Conservation (phyloP, 2,797 vertebrate species). For the Aldrovandia affinis region DNA sequence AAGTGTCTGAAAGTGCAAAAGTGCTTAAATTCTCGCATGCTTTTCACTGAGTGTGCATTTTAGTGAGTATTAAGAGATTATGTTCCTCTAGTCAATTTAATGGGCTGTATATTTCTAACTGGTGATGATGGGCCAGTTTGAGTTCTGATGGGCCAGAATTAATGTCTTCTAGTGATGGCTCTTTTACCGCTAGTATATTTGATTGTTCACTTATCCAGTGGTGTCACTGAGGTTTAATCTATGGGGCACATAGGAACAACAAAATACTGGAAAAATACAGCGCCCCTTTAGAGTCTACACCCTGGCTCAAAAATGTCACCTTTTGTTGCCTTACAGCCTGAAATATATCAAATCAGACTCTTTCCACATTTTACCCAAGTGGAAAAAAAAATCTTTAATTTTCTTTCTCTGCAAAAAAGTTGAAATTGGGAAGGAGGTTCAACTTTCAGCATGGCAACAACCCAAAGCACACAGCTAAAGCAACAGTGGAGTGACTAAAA, state of each 20-base stretch:
- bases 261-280: neutral
- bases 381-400: too few relatives aligned
- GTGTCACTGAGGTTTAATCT: neutral
- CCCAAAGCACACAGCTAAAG: too few relatives aligned
- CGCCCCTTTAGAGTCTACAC: too few relatives aligned
- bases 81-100: neutral
- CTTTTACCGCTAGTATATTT: neutral
- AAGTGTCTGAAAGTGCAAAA: neutral
- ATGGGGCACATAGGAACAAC: neutral
- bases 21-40: neutral
- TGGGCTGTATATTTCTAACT: neutral
- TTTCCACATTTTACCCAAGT: too few relatives aligned
- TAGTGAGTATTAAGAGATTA: neutral
- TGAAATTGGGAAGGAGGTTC: too few relatives aligned
- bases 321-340: too few relatives aligned
- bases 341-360: too few relatives aligned
- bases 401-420: too few relatives aligned
- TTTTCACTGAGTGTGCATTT: conserved; percentile 11
- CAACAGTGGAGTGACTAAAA: too few relatives aligned
- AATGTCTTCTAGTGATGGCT: neutral
- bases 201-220: neutral
- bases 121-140: neutral
- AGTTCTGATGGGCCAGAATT: neutral
- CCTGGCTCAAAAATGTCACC: too few relatives aligned
- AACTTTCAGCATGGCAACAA: too few relatives aligned